These are phyloP conservation scores for Drosophila paramelanica DNA, from an alignment of 2,888 invertebrate genomes.

Conservation along the genomic window DNA sequence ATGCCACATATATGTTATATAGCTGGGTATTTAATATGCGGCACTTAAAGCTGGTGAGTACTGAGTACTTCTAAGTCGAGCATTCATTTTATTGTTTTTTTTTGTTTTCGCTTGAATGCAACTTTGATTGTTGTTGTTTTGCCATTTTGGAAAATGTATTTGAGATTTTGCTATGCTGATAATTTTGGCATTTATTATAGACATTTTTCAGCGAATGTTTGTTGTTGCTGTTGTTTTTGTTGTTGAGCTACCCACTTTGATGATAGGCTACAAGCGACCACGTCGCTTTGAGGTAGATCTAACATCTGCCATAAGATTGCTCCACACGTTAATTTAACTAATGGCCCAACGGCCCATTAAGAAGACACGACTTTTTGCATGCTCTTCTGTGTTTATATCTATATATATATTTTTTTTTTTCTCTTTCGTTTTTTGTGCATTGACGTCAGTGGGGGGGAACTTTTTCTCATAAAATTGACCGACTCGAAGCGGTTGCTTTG, in stretches of 20 bases:
- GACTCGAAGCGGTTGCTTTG: slow-evolving; percentile 27
- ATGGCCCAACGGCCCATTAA: slow-evolving; percentile 45
- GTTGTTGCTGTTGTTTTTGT: slow-evolving; percentile 10
- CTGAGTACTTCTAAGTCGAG: slow-evolving; percentile 2
- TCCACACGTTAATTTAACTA: slow-evolving; percentile 48
- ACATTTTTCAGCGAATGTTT: slow-evolving; percentile 30
- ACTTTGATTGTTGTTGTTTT: slow-evolving; percentile 34
- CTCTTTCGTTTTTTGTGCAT: background rate
- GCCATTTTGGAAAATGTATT: slow-evolving; percentile 65
- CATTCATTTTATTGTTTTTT: slow-evolving; percentile 9
- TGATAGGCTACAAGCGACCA: slow-evolving; percentile 40
- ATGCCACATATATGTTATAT: no score
- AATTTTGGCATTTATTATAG: slow-evolving; percentile 61
- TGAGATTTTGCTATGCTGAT: slow-evolving; percentile 67
- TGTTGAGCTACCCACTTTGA: slow-evolving; percentile 50
- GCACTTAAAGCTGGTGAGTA: background rate
- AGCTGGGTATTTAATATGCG: no score
- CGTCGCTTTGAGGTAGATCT: slow-evolving; percentile 25
- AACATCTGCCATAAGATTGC: slow-evolving; percentile 33
- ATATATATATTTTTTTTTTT: background rate
- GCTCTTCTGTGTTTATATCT: background rate
- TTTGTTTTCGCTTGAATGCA: slow-evolving; percentile 79
- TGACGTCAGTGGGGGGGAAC: slow-evolving; percentile 33
- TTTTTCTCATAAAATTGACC: slow-evolving; percentile 8
- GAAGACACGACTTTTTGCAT: slow-evolving; percentile 43